Base-by-base conservation (phyloP, 2,888 invertebrate species). In the Erpobdella octoculata region DNA sequence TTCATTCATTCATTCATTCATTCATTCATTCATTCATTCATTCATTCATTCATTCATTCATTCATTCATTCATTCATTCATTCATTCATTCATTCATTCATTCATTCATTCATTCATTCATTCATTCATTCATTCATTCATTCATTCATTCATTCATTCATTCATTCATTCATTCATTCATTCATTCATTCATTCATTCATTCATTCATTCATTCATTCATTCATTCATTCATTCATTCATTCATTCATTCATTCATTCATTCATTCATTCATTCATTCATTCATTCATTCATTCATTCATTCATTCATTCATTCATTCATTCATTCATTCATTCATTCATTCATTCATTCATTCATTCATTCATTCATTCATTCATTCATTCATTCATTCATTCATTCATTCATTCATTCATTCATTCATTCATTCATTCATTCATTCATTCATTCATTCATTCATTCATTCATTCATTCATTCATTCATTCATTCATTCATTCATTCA, bases 321-420 rank as follows among this genome's bases (percentile, higher is more conserved):
- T 41, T n/a, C 15, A 41, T 41, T n/a, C 15, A 41, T 41, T n/a
- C 15, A 41, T 41, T n/a, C 15, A 41, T 41, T n/a, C 15, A 41
- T 41, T n/a, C 15, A 62, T 62, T 35, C 35, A 62, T 62, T n/a
- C n/a, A 62, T 62, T 35, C 35, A 31, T 31, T 35, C 35, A 62
- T 28, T 15, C 35, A 62, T 31, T 35, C 33, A 28, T 62, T 35
- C 35, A 31, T 62, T 35, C 35, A 31, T 31, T 18, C 35, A 62
- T 62, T 35, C 35, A 62, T 62, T 35, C n/a, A 28, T 62, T 35
- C 35, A 62, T 62, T 35, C 35, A 62, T 9, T 35, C n/a, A n/a
- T n/a, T n/a, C n/a, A n/a, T n/a, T n/a, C n/a, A n/a, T n/a, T n/a
- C n/a, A n/a, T n/a, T n/a, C n/a, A n/a, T n/a, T n/a, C n/a, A n/a